Base-by-base conservation (phyloP, 2,797 vertebrate genomes). In the Lateolabrax maculatus region DNA sequence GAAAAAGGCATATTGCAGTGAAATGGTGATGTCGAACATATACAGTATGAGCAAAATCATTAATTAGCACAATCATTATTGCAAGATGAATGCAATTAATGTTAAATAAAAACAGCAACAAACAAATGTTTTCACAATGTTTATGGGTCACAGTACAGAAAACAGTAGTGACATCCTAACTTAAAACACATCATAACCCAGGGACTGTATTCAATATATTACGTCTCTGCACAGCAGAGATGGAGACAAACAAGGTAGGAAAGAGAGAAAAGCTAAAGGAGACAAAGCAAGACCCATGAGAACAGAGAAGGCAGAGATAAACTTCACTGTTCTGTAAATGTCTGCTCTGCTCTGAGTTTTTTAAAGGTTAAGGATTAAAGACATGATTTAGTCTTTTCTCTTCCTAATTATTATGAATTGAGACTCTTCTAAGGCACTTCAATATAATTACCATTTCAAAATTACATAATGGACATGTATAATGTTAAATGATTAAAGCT, bases 151-250 rank as follows among this genome's bases (percentile, higher is more conserved):
- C 84, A 89, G 77, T 86, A 71, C 23, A 84, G 69, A 84, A 89
- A 88, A 90, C 74, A 82, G 79, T 75, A 81, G 75, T 84, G 79
- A 74, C 58, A 72, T 67, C 44, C 81, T 84, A 76, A 75, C 2
- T 70, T 27, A 25, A 74, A 81, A 73, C 79, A 85, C 75, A 70
- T 65, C 81, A 75, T 83, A 72, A 84, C 52, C 65, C 51, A 13
- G 58, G 48, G 44, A 67, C 67, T 23, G 29, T 73, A 48, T 77
- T 84, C 46, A 79, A 67, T 63, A 76, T 46, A 82, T 81, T 56
- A 77, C 81, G 79, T 73, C 87, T 86, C 92, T 92, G 92, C 94
- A 92, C 92, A 89, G 94, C 93, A 93, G 93, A 87, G 81, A 84
- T 5, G 43, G 64, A 61, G 27, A 84, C 53, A 62, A 68, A 79